Base-by-base conservation (phyloP, 1,140 invertebrate genomes). In the Dinothrombium tinctorium region DNA sequence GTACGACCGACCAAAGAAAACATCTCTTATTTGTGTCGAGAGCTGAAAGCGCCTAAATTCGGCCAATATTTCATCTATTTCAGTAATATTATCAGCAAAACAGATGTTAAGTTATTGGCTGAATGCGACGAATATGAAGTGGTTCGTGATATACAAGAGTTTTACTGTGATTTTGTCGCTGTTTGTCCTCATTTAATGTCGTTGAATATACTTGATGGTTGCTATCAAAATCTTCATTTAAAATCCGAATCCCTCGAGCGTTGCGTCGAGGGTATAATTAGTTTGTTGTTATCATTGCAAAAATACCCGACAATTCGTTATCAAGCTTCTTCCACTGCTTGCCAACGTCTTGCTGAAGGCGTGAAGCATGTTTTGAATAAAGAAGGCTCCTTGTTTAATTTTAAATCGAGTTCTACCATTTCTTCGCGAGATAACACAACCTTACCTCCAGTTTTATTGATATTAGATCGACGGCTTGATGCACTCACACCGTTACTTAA, bases 61-160 rank as follows among this genome's bases (percentile, higher is more conserved):
- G 87, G 87, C 41, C 69, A 76, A 15, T 99, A 98, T 67, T 95
- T 87, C 59, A 78, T 98, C 52, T 95, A 95, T 71, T 96, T 96
- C 58, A 94, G 84, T 54, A 96, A 98, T 58, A 86, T 92, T 14
- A 81, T 98, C 50, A 78, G 86, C 37, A 92, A 92, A 61, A 78
- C 83, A 22, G 89, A 96, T 59, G 74, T 98, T 9, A 98, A 98
- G 63, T 68, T 74, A 14, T 56, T 98, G 43, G 92, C 90, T 1
- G 90, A 98, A 62, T 81, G 77, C 52, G 92, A 99, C 64, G 89
- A 96, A 56, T 79, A 90, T 56, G 90, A 98, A 68, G 74, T 83
- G 17, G 87, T 98, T 6, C 64, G 82, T 49, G 87, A 94, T 64
- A 73, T 95, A 1, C 60, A 65, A 56, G 87, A 95, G 61, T 75